Base-by-base conservation (phyloP, 1,140 invertebrate genomes). In the Drosophila ercepeae region DNA sequence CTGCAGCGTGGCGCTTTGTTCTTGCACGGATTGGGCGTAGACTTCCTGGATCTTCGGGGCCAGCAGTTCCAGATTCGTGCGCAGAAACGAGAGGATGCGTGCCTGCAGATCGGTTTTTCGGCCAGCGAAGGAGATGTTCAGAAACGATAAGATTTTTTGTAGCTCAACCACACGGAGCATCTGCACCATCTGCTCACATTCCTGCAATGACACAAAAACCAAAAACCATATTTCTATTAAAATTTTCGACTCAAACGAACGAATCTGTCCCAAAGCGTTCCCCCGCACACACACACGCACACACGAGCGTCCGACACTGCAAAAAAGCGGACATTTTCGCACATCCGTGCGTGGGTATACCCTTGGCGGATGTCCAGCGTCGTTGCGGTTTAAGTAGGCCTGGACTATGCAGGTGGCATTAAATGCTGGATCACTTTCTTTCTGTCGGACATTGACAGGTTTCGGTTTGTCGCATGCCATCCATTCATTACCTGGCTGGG, bases 81-180 rank as follows among this genome's bases (percentile, higher is more conserved):
- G 94, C 53, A 97, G 92, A 60, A 98, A 93, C 86, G 97, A 94
- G 61, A 96, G 89, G 70, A 96, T 96, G 90, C 97, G 93, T 61
- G 93, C 92, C 92, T 97, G 95, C 51, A 98, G 92, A 92, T 98
- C 97, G 70, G 94, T 94, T 93, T 98, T 98, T 91, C 97, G 93
- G 70, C 97, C 97, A 81, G 96, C 97, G 92, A 96, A 97, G 91
- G 95, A 94, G 76, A 96, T 96, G 90, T 96, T 97, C 92, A 95
- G 95, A 90, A 95, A 95, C 82, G 97, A 94, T 91, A 98, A 92
- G 92, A 96, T 83, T 58, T 90, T 94, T 92, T 97, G 96, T 77
- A 97, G 94, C 92, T 97, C 96, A 83, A 95, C 96, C 39, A 97
- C 95, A 73, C 96, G 94, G 93, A 97, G 97, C 92, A 94, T 94